A percentile compares a stretch with the other conserved stretches of the same genome.
Evolutionary conservation across 2,113 vertebrate species (phyloP).

Genomic region (Catharus minimus): DNA sequence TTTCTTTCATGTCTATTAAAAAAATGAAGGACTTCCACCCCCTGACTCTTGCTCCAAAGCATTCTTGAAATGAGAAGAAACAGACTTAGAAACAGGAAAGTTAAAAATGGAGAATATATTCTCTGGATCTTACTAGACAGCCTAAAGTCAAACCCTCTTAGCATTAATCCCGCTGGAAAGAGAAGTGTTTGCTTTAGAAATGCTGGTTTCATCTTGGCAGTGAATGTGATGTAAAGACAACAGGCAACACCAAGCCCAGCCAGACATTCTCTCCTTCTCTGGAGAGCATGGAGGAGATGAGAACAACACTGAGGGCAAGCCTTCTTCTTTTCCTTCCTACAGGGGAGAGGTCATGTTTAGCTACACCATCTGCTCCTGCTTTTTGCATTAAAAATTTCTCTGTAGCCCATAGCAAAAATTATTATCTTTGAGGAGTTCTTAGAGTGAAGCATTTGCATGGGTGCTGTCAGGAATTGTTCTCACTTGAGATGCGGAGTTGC

Average conservation of each 20-base stretch:
- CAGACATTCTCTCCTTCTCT: neutral
- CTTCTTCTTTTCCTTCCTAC: neutral
- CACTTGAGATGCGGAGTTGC: slow-evolving; percentile 15
- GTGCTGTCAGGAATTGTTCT: slow-evolving; percentile 44
- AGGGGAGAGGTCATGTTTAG: neutral
- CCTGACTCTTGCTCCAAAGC: neutral
- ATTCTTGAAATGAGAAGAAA: neutral
- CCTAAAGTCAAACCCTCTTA: neutral
- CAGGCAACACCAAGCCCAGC: neutral
- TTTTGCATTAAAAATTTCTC: neutral
- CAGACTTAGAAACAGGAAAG: neutral
- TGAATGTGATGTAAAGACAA: neutral
- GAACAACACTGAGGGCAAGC: neutral
- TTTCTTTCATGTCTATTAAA: neutral
- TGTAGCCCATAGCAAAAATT: neutral
- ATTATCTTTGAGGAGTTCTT: neutral
- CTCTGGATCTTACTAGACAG: neutral
- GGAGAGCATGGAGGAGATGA: slow-evolving; percentile 9
- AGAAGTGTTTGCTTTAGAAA: neutral
- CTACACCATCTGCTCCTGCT: slow-evolving; percentile 20
- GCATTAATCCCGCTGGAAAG: neutral
- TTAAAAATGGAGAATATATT: neutral
- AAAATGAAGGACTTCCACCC: neutral
- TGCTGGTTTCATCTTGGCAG: neutral
- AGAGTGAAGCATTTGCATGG: neutral